Conservation (phyloP, 2,888 invertebrate species). For the Hemaris fuciformis region DNA sequence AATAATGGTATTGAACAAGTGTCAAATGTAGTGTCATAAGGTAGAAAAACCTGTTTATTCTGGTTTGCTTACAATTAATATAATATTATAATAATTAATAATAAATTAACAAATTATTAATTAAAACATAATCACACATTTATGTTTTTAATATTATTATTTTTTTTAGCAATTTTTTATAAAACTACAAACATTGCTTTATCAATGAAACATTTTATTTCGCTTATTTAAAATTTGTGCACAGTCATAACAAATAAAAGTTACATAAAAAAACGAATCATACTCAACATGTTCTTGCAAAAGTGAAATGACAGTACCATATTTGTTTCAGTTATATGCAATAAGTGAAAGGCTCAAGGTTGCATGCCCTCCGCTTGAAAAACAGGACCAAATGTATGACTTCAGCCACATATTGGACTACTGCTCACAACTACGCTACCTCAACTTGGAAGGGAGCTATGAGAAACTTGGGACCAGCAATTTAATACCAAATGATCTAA, state of each 20-base stretch:
- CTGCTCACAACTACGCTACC: slow-evolving; percentile 86
- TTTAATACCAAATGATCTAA: slow-evolving; percentile 89
- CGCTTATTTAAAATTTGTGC: background rate
- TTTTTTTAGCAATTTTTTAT: too few species aligned
- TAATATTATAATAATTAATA: too few species aligned
- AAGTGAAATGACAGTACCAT: background rate
- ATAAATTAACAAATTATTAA: too few species aligned
- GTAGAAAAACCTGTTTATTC: too few species aligned
- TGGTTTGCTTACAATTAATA: too few species aligned
- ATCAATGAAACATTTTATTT: too few species aligned
- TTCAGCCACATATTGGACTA: slow-evolving; percentile 96
- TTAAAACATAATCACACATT: too few species aligned
- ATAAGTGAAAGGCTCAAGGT: slow-evolving; percentile 93
- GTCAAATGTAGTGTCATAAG: too few species aligned
- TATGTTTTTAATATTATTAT: too few species aligned
- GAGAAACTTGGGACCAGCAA: slow-evolving; percentile 90
- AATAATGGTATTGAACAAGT: too few species aligned
- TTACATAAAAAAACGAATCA: background rate
- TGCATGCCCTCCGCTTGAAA: slow-evolving; percentile 91
- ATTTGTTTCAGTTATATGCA: slow-evolving; percentile 88
- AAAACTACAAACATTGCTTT: too few species aligned
- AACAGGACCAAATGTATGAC: slow-evolving; percentile 90
- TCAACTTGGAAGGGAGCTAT: slow-evolving; percentile 85
- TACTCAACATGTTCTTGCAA: background rate
- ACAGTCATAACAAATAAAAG: background rate